Evolutionary conservation across 1,140 invertebrate genomes (phyloP), one percentile per base, ranked within the genome.

Genomic region (Artemia franciscana): DNA sequence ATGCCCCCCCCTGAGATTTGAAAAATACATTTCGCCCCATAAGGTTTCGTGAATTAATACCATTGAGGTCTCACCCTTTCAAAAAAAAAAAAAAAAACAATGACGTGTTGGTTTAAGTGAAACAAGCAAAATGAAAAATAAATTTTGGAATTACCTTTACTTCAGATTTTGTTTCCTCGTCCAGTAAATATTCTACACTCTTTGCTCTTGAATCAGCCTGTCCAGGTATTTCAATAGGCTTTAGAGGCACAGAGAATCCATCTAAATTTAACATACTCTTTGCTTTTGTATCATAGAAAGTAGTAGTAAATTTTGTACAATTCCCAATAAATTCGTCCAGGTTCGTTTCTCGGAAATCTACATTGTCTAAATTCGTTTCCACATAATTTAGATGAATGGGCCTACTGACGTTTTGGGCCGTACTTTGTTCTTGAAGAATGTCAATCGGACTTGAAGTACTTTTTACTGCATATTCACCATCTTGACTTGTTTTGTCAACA

Each of bases 131-230:
- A n/a, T n/a, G n/a, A n/a, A n/a, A n/a, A n/a, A n/a, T n/a, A n/a
- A n/a, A n/a, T n/a, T n/a, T n/a, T n/a, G 26, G 5, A 75, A 77
- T 79, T 69, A 85, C 84, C 83, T 84, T 79, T 64, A 82, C 78
- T 66, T 82, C 80, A 67, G 80, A 82, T 69, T 85, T 79, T 75
- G 88, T 90, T 69, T 88, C 85, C 74, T 88, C 89, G 74, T 90
- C 86, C 69, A 91, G 79, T 68, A 91, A 80, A 76, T 89, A 91
- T 79, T 91, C 88, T 87, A 91, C 90, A 75, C 85, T 88, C 76
- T 88, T 88, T 77, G 63, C 86, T 82, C 66, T 85, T 73, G 63
- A 26, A 24, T 30, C 18, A 15, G 63, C 24, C 58, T 26, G 26
- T n/a, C 23, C 9, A 2, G 24, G 25, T 21, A 59, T 57, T 58